These are phyloP conservation scores for Hydropsyche betteni DNA, from an alignment of 2,888 invertebrate species.

Conservation along the genomic window DNA sequence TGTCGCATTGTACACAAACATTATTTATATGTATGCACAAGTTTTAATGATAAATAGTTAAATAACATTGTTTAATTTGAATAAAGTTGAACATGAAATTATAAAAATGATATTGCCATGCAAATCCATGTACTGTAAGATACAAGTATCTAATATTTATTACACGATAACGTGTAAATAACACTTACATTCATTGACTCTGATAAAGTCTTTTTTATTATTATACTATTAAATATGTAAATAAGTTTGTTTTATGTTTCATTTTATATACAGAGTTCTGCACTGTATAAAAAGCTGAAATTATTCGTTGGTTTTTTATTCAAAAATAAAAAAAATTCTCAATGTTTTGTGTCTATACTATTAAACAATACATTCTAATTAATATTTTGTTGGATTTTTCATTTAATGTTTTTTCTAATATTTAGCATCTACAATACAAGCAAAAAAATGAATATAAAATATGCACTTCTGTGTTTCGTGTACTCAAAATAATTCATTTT, in stretches of 20 bases:
- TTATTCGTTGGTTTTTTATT: slow-evolving; percentile 31
- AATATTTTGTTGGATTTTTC: no score
- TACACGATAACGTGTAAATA: slow-evolving; percentile 27
- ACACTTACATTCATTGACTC: slow-evolving; percentile 18
- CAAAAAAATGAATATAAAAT: no score
- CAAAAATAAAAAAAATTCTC: no score
- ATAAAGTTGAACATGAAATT: slow-evolving; percentile 48
- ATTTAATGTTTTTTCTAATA: no score
- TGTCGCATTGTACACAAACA: slow-evolving; percentile 44
- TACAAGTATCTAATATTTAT: slow-evolving; percentile 50
- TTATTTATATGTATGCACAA: slow-evolving; percentile 43
- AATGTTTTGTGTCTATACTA: no score
- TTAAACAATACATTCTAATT: no score
- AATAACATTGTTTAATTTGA: slow-evolving; percentile 47
- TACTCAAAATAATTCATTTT: no score
- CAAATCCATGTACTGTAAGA: slow-evolving; percentile 49
- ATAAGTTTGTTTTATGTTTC: not conserved
- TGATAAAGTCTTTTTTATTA: slow-evolving; percentile 11
- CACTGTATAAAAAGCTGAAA: slow-evolving; percentile 54
- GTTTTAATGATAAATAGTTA: slow-evolving; percentile 32
- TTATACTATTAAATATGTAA: not conserved
- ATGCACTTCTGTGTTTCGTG: no score
- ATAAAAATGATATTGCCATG: slow-evolving; percentile 50
- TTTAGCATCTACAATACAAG: no score
- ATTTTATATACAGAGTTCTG: slow-evolving; percentile 52